Percentiles rank a stretch among this genome's conserved stretches.
These are phyloP conservation scores for Pristis pectinata DNA, from an alignment of 2,797 vertebrate species.

Conservation along the genomic window DNA sequence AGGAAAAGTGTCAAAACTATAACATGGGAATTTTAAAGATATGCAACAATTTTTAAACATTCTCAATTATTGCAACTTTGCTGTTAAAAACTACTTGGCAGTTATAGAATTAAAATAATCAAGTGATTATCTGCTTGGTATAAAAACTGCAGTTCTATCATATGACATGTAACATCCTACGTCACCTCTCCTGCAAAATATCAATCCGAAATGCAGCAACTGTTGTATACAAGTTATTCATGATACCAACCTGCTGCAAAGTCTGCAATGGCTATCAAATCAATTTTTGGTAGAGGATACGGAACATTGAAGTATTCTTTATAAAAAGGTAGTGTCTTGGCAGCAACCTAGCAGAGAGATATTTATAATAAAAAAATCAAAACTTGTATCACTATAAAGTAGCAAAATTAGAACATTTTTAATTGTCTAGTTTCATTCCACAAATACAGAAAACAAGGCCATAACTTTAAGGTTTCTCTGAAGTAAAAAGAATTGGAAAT, in stretches of 20 bases:
- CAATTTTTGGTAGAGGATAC: conserved; percentile 98
- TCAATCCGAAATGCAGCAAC: conserved; percentile 47
- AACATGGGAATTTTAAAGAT: background rate
- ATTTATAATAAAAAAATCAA: conserved; percentile 45
- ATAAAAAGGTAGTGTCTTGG: conserved; percentile 98
- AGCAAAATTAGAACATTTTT: conserved; percentile 38
- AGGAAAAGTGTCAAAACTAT: background rate
- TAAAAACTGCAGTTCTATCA: background rate
- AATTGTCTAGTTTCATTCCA: conserved; percentile 29
- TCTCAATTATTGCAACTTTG: background rate
- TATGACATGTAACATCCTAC: background rate
- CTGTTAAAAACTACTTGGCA: background rate
- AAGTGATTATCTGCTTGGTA: conserved; percentile 42
- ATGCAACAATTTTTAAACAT: background rate
- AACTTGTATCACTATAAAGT: conserved; percentile 37
- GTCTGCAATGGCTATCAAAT: conserved; percentile 98
- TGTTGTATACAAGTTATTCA: conserved; percentile 47
- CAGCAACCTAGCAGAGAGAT: conserved; percentile 78
- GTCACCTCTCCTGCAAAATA: conserved; percentile 30
- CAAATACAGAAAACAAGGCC: background rate
- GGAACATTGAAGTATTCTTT: conserved; percentile 99
- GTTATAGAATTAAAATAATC: conserved; percentile 39
- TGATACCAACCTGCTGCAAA: conserved; percentile 93
- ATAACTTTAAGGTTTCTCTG: background rate
- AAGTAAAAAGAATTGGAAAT: background rate